Evolutionary conservation across 2,888 invertebrate genomes (phyloP).

Genomic region (Andrena marginata): DNA sequence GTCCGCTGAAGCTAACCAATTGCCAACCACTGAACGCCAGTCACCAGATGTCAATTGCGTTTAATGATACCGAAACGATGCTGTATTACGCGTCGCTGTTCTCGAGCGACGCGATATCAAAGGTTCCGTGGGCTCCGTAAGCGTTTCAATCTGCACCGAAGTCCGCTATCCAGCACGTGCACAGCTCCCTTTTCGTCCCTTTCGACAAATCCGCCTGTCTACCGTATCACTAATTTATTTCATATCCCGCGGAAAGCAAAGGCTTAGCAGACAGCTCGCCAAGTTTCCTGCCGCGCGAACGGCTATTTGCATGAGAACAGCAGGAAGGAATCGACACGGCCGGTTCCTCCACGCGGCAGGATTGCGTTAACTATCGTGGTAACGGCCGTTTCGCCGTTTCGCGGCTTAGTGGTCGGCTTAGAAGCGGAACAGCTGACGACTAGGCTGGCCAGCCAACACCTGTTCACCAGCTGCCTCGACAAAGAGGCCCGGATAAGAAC

Average conservation of each 20-base stretch:
- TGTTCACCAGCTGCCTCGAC: slow-evolving; percentile 83
- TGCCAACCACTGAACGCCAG: slow-evolving; percentile 67
- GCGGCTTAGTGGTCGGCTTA: slow-evolving; percentile 66
- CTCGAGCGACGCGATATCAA: slow-evolving; percentile 10
- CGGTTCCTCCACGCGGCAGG: slow-evolving; percentile 33
- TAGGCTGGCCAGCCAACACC: slow-evolving; percentile 76
- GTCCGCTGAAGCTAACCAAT: slow-evolving; percentile 54
- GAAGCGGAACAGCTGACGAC: slow-evolving; percentile 81
- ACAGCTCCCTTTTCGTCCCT: too few species aligned
- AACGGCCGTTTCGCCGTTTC: slow-evolving; percentile 61
- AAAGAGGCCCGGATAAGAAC: slow-evolving; percentile 73
- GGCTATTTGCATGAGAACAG: slow-evolving; percentile 42
- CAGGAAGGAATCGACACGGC: slow-evolving; percentile 39
- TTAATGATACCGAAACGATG: slow-evolving; percentile 68
- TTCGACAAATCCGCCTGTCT: too few species aligned
- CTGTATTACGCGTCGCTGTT: slow-evolving; percentile 56
- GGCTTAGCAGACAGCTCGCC: neutral
- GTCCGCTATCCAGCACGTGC: too few species aligned
- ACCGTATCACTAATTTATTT: too few species aligned
- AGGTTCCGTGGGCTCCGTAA: neutral
- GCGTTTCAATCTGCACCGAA: too few species aligned
- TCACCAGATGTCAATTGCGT: slow-evolving; percentile 70
- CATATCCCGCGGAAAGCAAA: slow-evolving; percentile 1
- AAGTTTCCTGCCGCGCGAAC: slow-evolving; percentile 8
- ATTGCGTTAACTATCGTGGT: slow-evolving; percentile 48